Base-by-base conservation (phyloP, 2,888 invertebrate species). In the Geophilus truncorum region DNA sequence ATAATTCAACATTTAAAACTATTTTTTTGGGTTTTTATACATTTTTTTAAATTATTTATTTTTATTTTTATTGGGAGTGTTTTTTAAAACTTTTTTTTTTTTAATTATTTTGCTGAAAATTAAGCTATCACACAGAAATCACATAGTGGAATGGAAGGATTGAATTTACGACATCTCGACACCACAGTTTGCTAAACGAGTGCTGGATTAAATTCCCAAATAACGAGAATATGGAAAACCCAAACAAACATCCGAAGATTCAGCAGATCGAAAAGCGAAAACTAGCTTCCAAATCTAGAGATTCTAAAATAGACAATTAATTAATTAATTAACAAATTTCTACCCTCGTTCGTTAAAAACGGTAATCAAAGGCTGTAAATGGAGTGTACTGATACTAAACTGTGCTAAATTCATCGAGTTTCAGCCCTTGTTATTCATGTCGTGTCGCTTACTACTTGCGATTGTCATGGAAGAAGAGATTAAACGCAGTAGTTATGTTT, bases 111-210 rank as follows among this genome's bases (percentile, higher is more conserved):
- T 36, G 34, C 36, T 77, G 21, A 77, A 77, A 77, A 78, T 36
- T 78, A 36, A 21, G 28, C 28, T 36, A 78, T 40, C 78, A 78
- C 78, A 78, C 40, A 34, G 45, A 78, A 78, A 23, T 34, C 45
- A 78, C 78, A 77, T 36, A 78, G 36, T 51, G 78, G 78, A 78
- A 78, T 78, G 78, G 45, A 78, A 78, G 51, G 45, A 36, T 45
- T 78, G 78, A 45, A 45, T 78, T 34, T 32, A 51, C 36, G 36
- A 36, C 34, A 36, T 77, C 34, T 78, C 36, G 78, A 78, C 78
- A 78, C 78, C 78, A 78, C 36, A 78, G 28, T 40, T 78, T 45
- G 34, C 32, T 34, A 77, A 34, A 77, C 77, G 34, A 77, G 77
- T 77, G 70, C 70, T 70, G 12, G 70, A 70, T 28, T 15, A 30